Base-by-base conservation (phyloP, 2,113 vertebrate genomes). In the Andinoacara biseriatus region DNA sequence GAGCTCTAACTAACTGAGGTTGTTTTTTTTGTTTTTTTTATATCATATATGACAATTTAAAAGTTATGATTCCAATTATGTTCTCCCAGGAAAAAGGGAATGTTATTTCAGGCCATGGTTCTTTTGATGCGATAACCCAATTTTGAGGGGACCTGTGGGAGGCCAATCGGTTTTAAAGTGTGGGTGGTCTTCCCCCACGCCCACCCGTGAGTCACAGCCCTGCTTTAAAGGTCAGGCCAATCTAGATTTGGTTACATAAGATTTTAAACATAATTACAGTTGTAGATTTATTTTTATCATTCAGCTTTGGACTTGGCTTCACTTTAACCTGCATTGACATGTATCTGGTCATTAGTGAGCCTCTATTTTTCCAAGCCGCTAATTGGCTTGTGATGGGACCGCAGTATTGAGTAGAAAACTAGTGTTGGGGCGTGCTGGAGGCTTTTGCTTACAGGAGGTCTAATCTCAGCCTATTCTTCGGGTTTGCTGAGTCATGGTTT, bases 381-480 rank as follows among this genome's bases (percentile, higher is more conserved):
- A 74, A 83, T 58, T 61, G 56, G 75, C 29, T 75, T 85, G 59
- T 67, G 65, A 86, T 5, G 14, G 22, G 67, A 79, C 40, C 49
- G n/a, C 26, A 26, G 26, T 26, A 26, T 26, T 26, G 26, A 40
- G 10, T 40, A 40, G 10, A 40, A 11, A 10, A 11, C 38, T 13
- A 7, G 17, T 2, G 14, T 79, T 43, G 74, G 62, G 60, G 69
- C 65, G 78, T 10, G 52, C 54, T 20, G 20, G 6, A 61, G 15
- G 38, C 38, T 18, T 67, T 60, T 24, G 22, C 58, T 40, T 22
- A 52, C 38, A 3, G 8, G 46, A 29, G 56, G 54, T 54, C 3
- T 0, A 54, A 54, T 40, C 18, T 26, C 33, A 33, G 18, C n/a
- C 72, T 52, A 18, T 18, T 10, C 3, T 11, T 26, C 29, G 38